phyloP scores from a whole-genome alignment of 2,888 invertebrate genomes.

The Latrodectus elegans region DNA sequence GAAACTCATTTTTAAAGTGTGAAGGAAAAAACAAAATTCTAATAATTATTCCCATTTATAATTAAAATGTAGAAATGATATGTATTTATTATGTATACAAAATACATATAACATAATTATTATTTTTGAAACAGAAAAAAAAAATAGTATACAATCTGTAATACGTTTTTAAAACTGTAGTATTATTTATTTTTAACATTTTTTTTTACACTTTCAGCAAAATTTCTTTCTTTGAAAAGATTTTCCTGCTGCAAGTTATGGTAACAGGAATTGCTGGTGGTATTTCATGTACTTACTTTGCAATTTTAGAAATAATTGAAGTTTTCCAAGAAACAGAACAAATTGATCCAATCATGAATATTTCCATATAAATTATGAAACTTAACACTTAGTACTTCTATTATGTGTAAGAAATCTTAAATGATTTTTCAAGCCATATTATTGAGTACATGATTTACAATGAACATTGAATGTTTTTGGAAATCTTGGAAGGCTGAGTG shows the following conservation, averaged over 20 bases:
- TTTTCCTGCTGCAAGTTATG: conserved; percentile 81
- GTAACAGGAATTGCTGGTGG: conserved; percentile 80
- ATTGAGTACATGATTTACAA: no score
- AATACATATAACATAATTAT: neutral
- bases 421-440: no score
- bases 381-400: no score
- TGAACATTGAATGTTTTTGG: no score
- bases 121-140: neutral
- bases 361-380: neutral
- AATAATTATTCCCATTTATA: no score
- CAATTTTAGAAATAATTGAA: conserved; percentile 77
- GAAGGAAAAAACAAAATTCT: no score
- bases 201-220: conserved; percentile 76
- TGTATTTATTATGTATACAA: no score
- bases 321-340: neutral
- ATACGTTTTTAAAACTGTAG: neutral
- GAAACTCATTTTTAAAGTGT: no score
- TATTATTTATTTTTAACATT: no score
- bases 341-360: neutral
- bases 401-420: no score
- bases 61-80: no score
- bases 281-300: conserved; percentile 80
- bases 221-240: conserved; percentile 79
- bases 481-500: no score
- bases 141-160: neutral